Evolutionary conservation across 2,888 invertebrate genomes (phyloP), one percentile per base, ranked within the genome.

Genomic region (Marronus borbonicus): DNA sequence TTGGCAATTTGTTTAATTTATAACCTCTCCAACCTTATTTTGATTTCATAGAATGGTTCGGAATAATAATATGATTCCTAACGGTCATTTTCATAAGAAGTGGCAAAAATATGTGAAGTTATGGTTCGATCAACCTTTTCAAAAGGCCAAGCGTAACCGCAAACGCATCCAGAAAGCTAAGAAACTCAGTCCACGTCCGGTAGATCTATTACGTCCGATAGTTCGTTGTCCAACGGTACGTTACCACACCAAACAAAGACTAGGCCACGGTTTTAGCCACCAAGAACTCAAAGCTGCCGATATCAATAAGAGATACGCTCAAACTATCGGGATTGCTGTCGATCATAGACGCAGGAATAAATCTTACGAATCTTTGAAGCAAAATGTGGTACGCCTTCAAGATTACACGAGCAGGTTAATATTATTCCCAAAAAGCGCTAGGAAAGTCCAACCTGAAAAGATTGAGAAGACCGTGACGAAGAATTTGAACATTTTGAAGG

Each of bases 41-140:
- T 36, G 5, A 36, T 36, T 31, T 65, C 14, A 17, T 55, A 8
- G 10, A 91, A 93, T 92, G 93, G 93, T 92, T 88, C 96, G 96
- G 90, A 93, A 97, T 85, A 98, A 98, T 92, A 97, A 97, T 91
- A 95, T 98, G 93, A 95, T 98, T 88, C 97, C 98, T 78, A 97
- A 98, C 93, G 97, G 94, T 89, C 98, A 99, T 90, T 98, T 98
- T 92, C 98, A 97, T 89, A 99, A 99, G 91, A 96, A 98, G 91
- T 99, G 98, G 98, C 96, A 98, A 90, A 91, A 94, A 81, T 94
- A 94, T 88, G 96, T 98, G n/a, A 96, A 94, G 88, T 97, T 97
- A 5, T 98, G 98, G 97, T 99, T 99, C 89, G 96, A 97, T 87
- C 98, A 99, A 86, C 98, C 98, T 64, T 96, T 96, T 79, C 92